These are phyloP conservation scores for Crax fasciolata DNA, from an alignment of 2,797 vertebrate genomes.

Conservation along the genomic window DNA sequence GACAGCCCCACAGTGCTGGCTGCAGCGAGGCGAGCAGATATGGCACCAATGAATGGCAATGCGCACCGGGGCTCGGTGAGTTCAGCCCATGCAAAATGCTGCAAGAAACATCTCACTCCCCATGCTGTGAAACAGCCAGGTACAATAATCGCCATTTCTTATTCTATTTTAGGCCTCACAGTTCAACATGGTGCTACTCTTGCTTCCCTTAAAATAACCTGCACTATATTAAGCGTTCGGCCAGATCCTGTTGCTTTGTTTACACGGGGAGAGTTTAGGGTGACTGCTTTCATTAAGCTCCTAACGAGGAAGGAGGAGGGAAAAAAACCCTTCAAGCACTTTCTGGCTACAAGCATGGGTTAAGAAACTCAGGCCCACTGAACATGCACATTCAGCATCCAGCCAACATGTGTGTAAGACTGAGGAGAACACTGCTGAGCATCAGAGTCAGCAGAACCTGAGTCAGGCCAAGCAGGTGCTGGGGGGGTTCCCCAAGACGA, in stretches of 20 bases:
- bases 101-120: accelerated
- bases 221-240: not conserved
- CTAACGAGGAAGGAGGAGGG: not conserved
- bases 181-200: not conserved
- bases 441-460: not conserved
- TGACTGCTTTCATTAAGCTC: not conserved
- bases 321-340: not conserved
- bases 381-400: not conserved
- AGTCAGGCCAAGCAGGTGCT: not conserved
- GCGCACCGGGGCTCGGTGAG: no score
- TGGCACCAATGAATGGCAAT: no score
- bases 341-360: not conserved
- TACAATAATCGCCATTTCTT: not conserved
- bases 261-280: not conserved
- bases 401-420: accelerated
- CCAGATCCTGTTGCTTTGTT: not conserved
- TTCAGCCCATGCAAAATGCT: not conserved
- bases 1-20: no score
- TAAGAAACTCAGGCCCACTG: not conserved
- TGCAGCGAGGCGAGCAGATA: no score
- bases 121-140: not conserved
- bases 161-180: not conserved
- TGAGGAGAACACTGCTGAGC: not conserved
- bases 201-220: not conserved
- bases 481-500: not conserved